Conservation (phyloP, 2,888 invertebrate species). For the Synergus gifuensis region DNA sequence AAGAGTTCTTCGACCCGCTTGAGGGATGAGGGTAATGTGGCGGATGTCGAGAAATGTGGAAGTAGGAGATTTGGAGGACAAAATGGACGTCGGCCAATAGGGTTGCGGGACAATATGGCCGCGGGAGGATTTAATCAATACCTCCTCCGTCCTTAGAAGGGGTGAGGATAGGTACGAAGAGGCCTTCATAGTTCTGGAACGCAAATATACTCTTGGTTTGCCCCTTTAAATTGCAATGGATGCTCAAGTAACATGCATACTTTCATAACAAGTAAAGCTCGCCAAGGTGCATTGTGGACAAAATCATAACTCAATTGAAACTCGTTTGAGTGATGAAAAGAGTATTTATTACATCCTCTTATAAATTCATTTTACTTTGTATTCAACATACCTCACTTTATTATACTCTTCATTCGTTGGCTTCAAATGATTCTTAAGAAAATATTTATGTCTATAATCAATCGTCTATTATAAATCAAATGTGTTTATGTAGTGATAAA, state of each 20-base stretch:
- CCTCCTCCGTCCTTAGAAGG: slow-evolving; percentile 59
- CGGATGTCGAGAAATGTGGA: slow-evolving; percentile 56
- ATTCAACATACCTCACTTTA: too few species aligned
- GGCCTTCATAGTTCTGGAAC: slow-evolving; percentile 4
- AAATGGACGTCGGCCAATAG: slow-evolving; percentile 76
- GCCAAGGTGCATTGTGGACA: background rate
- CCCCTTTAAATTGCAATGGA: slow-evolving; percentile 9
- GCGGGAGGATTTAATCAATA: slow-evolving; percentile 77
- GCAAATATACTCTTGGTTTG: slow-evolving; percentile 17
- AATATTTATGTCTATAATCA: too few species aligned
- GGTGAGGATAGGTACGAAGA: slow-evolving; percentile 51
- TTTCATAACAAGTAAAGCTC: background rate
- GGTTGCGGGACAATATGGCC: slow-evolving; percentile 73
- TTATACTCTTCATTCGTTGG: too few species aligned
- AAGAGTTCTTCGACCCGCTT: slow-evolving; percentile 49
- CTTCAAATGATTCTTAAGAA: too few species aligned
- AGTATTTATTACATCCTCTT: background rate
- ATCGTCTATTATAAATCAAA: too few species aligned
- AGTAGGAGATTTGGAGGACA: slow-evolving; percentile 66
- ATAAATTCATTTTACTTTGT: too few species aligned
- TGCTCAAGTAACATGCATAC: background rate
- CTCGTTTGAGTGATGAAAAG: slow-evolving; percentile 28
- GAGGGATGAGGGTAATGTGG: slow-evolving; percentile 58
- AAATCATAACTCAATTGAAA: slow-evolving; percentile 9
- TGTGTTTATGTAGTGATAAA: too few species aligned